Evolutionary conservation across 2,888 invertebrate species (phyloP).

Genomic region (Tridacna crocea): DNA sequence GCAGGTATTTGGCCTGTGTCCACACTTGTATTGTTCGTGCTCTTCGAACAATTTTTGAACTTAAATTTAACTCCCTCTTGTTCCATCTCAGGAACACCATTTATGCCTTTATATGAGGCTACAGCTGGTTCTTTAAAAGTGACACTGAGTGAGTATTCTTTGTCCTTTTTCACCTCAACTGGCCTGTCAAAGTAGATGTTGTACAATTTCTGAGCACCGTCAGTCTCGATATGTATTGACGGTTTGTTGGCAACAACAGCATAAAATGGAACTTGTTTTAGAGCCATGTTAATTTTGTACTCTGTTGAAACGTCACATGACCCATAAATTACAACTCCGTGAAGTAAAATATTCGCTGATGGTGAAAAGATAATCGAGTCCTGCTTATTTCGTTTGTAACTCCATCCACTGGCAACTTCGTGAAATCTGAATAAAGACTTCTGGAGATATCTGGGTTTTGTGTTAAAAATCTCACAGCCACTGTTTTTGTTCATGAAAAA

Average conservation of each 20-base stretch:
- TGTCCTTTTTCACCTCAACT: conserved; percentile 24
- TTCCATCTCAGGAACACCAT: conserved; percentile 21
- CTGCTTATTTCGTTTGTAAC: conserved; percentile 47
- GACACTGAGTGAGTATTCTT: conserved; percentile 31
- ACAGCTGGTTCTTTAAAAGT: conserved; percentile 36
- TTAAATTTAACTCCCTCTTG: conserved; percentile 33
- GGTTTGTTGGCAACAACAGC: conserved; percentile 20
- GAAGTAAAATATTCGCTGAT: conserved; percentile 42
- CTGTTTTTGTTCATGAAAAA: conserved; percentile 41
- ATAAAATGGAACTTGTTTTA: conserved; percentile 34
- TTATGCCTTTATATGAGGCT: conserved; percentile 37
- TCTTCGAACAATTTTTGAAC: conserved; percentile 34
- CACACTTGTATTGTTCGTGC: conserved; percentile 45
- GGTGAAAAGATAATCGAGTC: conserved; percentile 45
- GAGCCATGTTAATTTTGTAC: conserved; percentile 27
- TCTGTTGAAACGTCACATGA: conserved; percentile 33
- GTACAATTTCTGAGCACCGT: conserved; percentile 51
- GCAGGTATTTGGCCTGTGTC: conserved; percentile 51
- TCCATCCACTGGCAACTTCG: conserved; percentile 42
- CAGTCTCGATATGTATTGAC: conserved; percentile 30
- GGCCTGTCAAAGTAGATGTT: conserved; percentile 45
- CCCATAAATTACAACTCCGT: conserved; percentile 49
- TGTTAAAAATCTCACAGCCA: conserved; percentile 26
- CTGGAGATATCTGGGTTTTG: conserved; percentile 32
- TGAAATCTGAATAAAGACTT: conserved; percentile 43